A percentile compares a stretch with the other conserved stretches of the same genome.
These are phyloP conservation scores for Ascidia mentula DNA, from an alignment of 23 tunicate species.

Conservation along the genomic window DNA sequence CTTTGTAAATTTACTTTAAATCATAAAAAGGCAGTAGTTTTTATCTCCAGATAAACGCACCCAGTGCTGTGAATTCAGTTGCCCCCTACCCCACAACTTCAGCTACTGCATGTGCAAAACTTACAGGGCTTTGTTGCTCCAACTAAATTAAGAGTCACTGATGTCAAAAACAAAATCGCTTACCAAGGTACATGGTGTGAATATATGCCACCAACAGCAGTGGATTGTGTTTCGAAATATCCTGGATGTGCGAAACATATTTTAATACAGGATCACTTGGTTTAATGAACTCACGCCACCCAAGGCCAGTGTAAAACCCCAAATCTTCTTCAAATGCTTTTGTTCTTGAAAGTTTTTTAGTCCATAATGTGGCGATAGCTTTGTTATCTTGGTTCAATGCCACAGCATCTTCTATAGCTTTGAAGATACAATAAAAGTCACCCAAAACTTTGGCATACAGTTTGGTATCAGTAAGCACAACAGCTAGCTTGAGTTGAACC, in stretches of 20 bases:
- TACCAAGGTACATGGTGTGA: slow-evolving; percentile 64
- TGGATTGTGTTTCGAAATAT: slow-evolving; percentile 37
- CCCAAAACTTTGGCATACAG: slow-evolving; percentile 44
- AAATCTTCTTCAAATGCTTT: slow-evolving; percentile 53
- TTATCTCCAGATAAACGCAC: too few species aligned
- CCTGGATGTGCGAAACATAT: slow-evolving; percentile 50
- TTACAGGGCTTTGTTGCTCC: too few species aligned
- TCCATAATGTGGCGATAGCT: slow-evolving; percentile 29
- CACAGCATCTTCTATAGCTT: slow-evolving; percentile 62
- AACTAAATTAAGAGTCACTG: too few species aligned
- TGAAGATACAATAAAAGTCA: slow-evolving; percentile 57
- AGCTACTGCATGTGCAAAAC: too few species aligned
- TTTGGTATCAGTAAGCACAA: slow-evolving; percentile 50
- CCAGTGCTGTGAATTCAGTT: too few species aligned
- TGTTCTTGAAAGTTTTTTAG: slow-evolving; percentile 23
- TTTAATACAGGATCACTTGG: slow-evolving; percentile 39
- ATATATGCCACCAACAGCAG: slow-evolving; percentile 53
- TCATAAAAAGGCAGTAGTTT: too few species aligned
- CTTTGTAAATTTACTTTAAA: too few species aligned
- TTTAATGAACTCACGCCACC: slow-evolving; percentile 27
- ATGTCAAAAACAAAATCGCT: too few species aligned
- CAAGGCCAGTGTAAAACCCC: slow-evolving; percentile 31
- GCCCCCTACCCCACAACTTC: too few species aligned
- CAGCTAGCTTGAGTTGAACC: slow-evolving; percentile 55
- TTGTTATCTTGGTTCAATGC: slow-evolving; percentile 13